Percentiles rank a stretch among this genome's conserved stretches.
Evolutionary conservation across 2,888 invertebrate genomes (phyloP).

Genomic region (Cephonodes hylas): DNA sequence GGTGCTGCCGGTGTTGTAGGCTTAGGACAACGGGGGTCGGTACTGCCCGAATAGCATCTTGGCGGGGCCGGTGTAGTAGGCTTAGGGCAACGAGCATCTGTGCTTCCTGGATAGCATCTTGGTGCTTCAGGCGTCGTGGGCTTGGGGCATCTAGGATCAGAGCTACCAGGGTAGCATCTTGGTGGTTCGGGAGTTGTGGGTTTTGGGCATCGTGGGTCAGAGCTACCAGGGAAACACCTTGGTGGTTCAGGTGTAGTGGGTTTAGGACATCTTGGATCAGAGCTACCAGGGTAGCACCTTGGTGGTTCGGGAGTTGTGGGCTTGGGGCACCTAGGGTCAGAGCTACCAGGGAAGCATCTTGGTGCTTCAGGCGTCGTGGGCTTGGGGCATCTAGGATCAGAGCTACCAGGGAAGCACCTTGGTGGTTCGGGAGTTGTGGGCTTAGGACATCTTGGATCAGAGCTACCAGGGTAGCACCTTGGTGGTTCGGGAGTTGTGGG

Average conservation of each 20-base stretch:
- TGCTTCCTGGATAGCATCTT: conserved; percentile 26
- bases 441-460: conserved; percentile 35
- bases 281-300: conserved; percentile 37
- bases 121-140: conserved; percentile 34
- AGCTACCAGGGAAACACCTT: conserved; percentile 32
- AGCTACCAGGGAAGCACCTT: conserved; percentile 26
- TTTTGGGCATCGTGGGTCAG: conserved; percentile 34
- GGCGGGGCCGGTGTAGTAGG: conserved; percentile 35
- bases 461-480: conserved; percentile 23
- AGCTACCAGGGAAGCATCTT: conserved; percentile 21
- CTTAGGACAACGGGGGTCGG: conserved; percentile 39
- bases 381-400: conserved; percentile 44
- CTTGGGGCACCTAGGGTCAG: conserved; percentile 31
- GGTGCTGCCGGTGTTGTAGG: conserved; percentile 37
- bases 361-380: conserved; percentile 34
- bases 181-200: conserved; percentile 25
- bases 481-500: conserved; percentile 34
- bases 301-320: conserved; percentile 23
- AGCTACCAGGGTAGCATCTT: conserved; percentile 27
- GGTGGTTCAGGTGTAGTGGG: conserved; percentile 34
- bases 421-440: conserved; percentile 34
- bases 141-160: conserved; percentile 37
- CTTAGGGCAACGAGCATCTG: conserved; percentile 25
- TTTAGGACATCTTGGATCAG: conserved; percentile 26
- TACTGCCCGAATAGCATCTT: conserved; percentile 26